phyloP scores from a whole-genome alignment of 2,888 invertebrate species.

The Microdon myrmicae region DNA sequence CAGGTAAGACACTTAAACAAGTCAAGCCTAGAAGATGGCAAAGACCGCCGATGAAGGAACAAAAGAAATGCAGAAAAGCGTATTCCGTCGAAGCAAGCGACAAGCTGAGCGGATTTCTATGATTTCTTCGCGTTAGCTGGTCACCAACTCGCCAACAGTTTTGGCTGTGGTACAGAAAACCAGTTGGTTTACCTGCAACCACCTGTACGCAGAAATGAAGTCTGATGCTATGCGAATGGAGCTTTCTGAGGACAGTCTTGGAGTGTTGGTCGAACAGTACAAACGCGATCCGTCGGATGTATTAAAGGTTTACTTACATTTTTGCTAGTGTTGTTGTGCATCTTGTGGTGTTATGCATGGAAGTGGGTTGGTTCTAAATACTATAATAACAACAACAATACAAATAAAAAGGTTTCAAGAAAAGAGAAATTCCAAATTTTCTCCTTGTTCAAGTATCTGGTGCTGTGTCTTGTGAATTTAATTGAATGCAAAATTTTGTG shows the following conservation, averaged over 20 bases:
- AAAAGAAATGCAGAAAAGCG: slow-evolving; percentile 9
- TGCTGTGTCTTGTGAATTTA: too few species aligned
- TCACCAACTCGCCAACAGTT: slow-evolving; percentile 9
- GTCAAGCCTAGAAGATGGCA: too few species aligned
- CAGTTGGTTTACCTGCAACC: slow-evolving; percentile 42
- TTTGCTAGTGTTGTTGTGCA: slow-evolving; percentile 16
- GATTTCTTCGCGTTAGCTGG: slow-evolving; percentile 33
- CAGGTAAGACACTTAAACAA: too few species aligned
- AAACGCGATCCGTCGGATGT: slow-evolving; percentile 21
- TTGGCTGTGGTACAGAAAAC: slow-evolving; percentile 44
- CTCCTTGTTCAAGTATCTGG: too few species aligned
- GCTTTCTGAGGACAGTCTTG: slow-evolving; percentile 31
- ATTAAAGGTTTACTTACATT: not conserved
- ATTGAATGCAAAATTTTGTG: too few species aligned
- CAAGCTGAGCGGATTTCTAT: slow-evolving; percentile 16
- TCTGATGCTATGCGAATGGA: slow-evolving; percentile 10
- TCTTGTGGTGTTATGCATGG: slow-evolving; percentile 26
- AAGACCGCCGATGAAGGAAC: too few species aligned
- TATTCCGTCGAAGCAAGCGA: not conserved
- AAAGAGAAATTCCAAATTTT: too few species aligned
- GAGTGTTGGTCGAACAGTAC: slow-evolving; percentile 37
- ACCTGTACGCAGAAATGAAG: slow-evolving; percentile 29
- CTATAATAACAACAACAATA: too few species aligned
- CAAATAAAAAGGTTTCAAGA: slow-evolving; percentile 17
- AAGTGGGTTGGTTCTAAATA: slow-evolving; percentile 23